Evolutionary conservation across 1,140 invertebrate species (phyloP).

Genomic region (Drosophila pandora): DNA sequence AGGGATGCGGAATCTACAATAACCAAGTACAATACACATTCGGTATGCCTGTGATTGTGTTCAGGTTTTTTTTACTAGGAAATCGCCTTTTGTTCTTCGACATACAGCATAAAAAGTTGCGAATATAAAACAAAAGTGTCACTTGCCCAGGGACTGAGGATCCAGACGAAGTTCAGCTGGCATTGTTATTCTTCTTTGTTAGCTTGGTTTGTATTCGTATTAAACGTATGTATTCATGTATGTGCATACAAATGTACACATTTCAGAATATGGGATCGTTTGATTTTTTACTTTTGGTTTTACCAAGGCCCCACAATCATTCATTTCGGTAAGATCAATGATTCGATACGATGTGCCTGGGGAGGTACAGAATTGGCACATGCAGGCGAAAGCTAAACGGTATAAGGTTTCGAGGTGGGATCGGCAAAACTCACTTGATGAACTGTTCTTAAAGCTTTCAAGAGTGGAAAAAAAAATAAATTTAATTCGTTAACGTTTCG

Average conservation of each 20-base stretch:
- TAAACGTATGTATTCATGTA: constrained; percentile 17
- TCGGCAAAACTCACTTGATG: constrained; percentile 53
- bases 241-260: constrained; percentile 18
- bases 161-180: constrained; percentile 55
- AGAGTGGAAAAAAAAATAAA: constrained; percentile 51
- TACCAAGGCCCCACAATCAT: constrained; percentile 67
- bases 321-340: constrained; percentile 81
- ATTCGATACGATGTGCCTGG: constrained; percentile 67
- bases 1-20: constrained; percentile 9
- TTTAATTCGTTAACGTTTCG: constrained; percentile 72
- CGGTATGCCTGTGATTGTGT: constrained; percentile 36
- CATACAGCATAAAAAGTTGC: constrained; percentile 74
- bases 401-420: constrained; percentile 19
- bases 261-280: constrained; percentile 32
- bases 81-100: constrained; percentile 69
- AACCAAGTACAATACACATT: constrained; percentile 53
- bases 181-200: constrained; percentile 67
- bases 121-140: constrained; percentile 82
- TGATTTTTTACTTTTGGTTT: constrained; percentile 44
- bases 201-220: constrained; percentile 32
- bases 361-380: constrained; percentile 53
- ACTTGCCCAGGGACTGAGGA: constrained; percentile 57
- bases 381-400: constrained; percentile 46
- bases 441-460: constrained; percentile 68
- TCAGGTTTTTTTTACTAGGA: constrained; percentile 70